phyloP scores from a whole-genome alignment of 1,140 invertebrate species.

The Oscheius sp. region DNA sequence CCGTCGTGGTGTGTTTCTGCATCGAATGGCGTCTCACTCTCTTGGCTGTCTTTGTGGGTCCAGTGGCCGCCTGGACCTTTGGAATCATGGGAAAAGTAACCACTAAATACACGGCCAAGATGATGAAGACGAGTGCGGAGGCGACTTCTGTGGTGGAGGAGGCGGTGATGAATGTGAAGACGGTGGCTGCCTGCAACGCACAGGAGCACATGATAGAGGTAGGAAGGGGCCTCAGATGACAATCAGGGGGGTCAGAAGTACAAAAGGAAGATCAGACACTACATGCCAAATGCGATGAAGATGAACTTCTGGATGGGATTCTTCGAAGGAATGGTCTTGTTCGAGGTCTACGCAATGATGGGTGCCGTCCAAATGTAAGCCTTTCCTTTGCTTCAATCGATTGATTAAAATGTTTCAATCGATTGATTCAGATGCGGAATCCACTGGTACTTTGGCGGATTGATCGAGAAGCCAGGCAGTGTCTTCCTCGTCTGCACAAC shows the following conservation, averaged over 20 bases:
- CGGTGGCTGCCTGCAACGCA: conserved; percentile 78
- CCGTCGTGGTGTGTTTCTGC: conserved; percentile 41
- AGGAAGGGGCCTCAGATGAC: background rate
- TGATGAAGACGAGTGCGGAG: conserved; percentile 71
- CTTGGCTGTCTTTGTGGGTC: conserved; percentile 18
- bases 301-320: conserved; percentile 33
- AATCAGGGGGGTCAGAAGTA: conserved; percentile 46
- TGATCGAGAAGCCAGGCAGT: conserved; percentile 41
- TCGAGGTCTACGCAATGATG: conserved; percentile 33
- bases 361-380: conserved; percentile 1
- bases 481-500: conserved; percentile 39
- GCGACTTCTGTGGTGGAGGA: conserved; percentile 78
- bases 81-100: conserved; percentile 24
- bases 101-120: conserved; percentile 61
- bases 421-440: conserved; percentile 31
- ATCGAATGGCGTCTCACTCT: conserved; percentile 42
- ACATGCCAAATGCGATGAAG: conserved; percentile 11
- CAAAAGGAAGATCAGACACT: background rate
- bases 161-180: conserved; percentile 72
- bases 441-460: conserved; percentile 30
- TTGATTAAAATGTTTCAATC: background rate
- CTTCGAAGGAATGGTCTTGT: conserved; percentile 38
- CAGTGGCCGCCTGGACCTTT: conserved; percentile 23
- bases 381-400: conserved; percentile 23
- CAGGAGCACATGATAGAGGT: conserved; percentile 66